These are phyloP conservation scores for Lineus longissimus DNA, from an alignment of 1,140 invertebrate species.

Conservation along the genomic window DNA sequence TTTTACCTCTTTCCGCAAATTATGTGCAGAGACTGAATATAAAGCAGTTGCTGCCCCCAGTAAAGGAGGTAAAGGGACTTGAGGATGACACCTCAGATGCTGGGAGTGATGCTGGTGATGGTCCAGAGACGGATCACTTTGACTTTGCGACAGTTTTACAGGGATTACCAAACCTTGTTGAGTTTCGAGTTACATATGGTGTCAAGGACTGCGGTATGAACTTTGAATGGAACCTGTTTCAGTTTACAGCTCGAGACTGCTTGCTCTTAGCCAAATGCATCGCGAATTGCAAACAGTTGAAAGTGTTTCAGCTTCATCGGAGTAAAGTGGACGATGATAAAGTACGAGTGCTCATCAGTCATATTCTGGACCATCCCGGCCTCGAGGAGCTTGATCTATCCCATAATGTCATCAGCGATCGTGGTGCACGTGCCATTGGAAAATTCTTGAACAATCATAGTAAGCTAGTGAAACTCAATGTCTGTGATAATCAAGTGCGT, in stretches of 20 bases:
- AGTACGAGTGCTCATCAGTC: constrained; percentile 49
- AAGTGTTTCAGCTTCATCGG: constrained; percentile 42
- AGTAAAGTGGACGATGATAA: constrained; percentile 51
- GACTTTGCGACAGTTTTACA: constrained; percentile 49
- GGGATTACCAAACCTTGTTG: constrained; percentile 43
- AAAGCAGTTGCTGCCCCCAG: constrained; percentile 52
- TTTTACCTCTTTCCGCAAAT: constrained; percentile 40
- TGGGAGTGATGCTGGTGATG: constrained; percentile 47
- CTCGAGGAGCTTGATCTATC: constrained; percentile 49
- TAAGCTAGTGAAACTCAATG: constrained; percentile 41
- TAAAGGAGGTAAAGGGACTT: constrained; percentile 45
- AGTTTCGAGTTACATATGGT: constrained; percentile 49
- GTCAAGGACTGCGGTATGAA: constrained; percentile 55
- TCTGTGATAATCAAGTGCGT: constrained; percentile 50
- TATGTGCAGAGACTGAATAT: constrained; percentile 49
- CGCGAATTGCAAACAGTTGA: constrained; percentile 41
- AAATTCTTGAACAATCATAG: constrained; percentile 53
- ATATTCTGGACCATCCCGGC: constrained; percentile 49
- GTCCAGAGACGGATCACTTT: constrained; percentile 52
- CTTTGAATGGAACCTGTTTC: constrained; percentile 55
- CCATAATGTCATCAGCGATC: constrained; percentile 51
- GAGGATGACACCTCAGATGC: constrained; percentile 48
- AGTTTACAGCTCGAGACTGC: constrained; percentile 54
- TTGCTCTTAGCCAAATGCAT: constrained; percentile 49
- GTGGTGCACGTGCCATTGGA: constrained; percentile 50